Conservation (phyloP, 2,113 vertebrate genomes). For the Coptodon bakossiorum region DNA sequence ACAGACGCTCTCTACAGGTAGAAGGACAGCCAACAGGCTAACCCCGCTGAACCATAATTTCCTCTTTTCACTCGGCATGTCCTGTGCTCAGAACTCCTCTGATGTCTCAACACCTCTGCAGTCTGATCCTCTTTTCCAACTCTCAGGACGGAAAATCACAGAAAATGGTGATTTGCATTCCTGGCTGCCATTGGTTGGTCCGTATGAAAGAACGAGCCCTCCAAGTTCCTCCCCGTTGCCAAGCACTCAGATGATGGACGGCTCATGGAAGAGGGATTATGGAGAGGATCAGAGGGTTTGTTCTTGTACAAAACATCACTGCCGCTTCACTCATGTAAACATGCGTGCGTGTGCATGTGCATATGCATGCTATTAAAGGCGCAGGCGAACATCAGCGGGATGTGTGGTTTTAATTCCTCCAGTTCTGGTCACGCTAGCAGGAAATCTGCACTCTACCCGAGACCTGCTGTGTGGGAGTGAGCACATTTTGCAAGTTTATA, state of each 20-base stretch:
- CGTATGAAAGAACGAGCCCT: neutral
- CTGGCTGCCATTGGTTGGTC: slow-evolving; percentile 21
- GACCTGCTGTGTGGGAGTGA: neutral
- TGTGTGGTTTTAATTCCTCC: neutral
- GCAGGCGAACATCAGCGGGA: neutral
- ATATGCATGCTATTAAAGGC: neutral
- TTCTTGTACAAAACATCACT: slow-evolving; percentile 41
- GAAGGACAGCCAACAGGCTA: neutral
- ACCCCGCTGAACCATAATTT: neutral
- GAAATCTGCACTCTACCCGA: neutral
- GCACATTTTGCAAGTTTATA: neutral
- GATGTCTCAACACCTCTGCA: neutral
- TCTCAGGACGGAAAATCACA: neutral
- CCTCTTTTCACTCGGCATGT: neutral
- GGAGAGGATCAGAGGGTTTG: slow-evolving; percentile 29
- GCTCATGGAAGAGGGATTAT: slow-evolving; percentile 48
- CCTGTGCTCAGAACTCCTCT: neutral
- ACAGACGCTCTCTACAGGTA: neutral
- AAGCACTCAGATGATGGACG: slow-evolving; percentile 46
- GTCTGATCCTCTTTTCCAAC: neutral
- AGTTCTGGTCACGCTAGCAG: neutral
- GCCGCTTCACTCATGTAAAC: neutral
- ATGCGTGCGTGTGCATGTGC: neutral
- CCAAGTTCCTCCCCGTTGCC: slow-evolving; percentile 17
- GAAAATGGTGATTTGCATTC: slow-evolving; percentile 4